Evolutionary conservation across 37 sponge, comb jelly and placozoan genomes (phyloP).

Genomic region (Theonella swinhoei): DNA sequence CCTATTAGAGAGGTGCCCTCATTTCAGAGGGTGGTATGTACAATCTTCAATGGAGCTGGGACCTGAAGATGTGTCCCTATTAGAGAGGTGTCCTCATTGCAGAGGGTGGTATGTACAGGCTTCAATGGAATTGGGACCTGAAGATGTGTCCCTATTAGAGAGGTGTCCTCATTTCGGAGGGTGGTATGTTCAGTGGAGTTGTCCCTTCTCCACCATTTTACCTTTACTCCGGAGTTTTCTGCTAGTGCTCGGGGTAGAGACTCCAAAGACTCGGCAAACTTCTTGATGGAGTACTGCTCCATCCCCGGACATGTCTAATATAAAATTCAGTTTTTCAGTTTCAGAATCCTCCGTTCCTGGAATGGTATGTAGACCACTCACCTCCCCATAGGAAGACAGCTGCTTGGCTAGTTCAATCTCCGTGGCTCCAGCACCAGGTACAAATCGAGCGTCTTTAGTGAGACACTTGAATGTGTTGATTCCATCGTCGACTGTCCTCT

Average conservation of each 20-base stretch:
- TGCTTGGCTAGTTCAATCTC: slow-evolving; percentile 97
- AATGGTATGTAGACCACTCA: not conserved
- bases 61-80: too few species aligned
- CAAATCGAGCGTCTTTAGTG: slow-evolving; percentile 83
- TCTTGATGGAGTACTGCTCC: slow-evolving; percentile 98
- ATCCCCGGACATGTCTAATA: slow-evolving; percentile 90
- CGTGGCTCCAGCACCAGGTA: slow-evolving; percentile 95
- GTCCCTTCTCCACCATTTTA: too few species aligned
- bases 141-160: too few species aligned
- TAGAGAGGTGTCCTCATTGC: too few species aligned
- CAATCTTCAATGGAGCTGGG: too few species aligned
- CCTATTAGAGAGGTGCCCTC: too few species aligned
- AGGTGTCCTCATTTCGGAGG: too few species aligned
- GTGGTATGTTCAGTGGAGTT: too few species aligned
- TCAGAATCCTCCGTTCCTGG: not conserved
- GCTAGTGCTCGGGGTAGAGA: slow-evolving; percentile 85
- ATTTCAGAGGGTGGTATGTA: too few species aligned
- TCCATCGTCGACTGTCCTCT: slow-evolving; percentile 93
- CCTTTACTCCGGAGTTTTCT: slow-evolving; percentile 96
- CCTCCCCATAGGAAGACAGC: slow-evolving; percentile 85
- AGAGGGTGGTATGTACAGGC: too few species aligned
- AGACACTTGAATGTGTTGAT: slow-evolving; percentile 94
- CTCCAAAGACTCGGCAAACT: slow-evolving; percentile 92
- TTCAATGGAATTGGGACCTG: too few species aligned
- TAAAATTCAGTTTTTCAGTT: not conserved